phyloP scores from a whole-genome alignment of 2,888 invertebrate genomes.

The Criorhina ranunculi region DNA sequence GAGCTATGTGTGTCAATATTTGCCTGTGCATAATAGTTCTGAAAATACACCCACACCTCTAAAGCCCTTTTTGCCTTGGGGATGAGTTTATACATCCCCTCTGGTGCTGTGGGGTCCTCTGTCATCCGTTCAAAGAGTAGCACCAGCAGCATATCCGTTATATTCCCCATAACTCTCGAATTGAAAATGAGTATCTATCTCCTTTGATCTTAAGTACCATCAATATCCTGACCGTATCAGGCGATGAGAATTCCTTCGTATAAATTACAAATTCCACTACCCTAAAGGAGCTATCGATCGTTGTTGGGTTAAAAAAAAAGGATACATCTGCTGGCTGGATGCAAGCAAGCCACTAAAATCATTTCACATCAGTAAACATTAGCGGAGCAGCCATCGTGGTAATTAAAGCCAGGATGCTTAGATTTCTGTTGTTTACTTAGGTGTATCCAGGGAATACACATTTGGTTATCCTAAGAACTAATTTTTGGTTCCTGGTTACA shows the following conservation, averaged over 20 bases:
- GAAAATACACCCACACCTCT: constrained; percentile 10
- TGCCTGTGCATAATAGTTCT: constrained; percentile 57
- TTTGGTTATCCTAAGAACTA: constrained; percentile 37
- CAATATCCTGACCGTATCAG: constrained; percentile 48
- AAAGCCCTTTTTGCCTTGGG: constrained; percentile 1
- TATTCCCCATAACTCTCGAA: constrained; percentile 63
- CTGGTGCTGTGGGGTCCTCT: not conserved
- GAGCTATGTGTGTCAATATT: constrained; percentile 62
- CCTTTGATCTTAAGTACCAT: constrained; percentile 66
- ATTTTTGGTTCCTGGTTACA: constrained; percentile 17
- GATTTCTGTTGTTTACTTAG: constrained; percentile 14
- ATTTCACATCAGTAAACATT: constrained; percentile 18
- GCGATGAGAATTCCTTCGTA: constrained; percentile 52
- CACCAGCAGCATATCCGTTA: constrained; percentile 59
- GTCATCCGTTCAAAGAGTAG: not conserved
- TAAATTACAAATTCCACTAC: constrained; percentile 48
- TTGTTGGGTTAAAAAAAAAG: not conserved
- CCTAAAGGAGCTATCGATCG: constrained; percentile 23
- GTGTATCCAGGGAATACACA: not conserved
- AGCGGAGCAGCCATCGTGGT: not conserved
- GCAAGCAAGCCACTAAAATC: constrained; percentile 9
- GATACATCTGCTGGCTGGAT: not conserved
- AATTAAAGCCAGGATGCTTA: constrained; percentile 35
- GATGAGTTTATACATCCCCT: constrained; percentile 14
- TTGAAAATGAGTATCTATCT: constrained; percentile 54